Base-by-base conservation (phyloP, 2,797 vertebrate species). In the Melanotaenia pygmaea region DNA sequence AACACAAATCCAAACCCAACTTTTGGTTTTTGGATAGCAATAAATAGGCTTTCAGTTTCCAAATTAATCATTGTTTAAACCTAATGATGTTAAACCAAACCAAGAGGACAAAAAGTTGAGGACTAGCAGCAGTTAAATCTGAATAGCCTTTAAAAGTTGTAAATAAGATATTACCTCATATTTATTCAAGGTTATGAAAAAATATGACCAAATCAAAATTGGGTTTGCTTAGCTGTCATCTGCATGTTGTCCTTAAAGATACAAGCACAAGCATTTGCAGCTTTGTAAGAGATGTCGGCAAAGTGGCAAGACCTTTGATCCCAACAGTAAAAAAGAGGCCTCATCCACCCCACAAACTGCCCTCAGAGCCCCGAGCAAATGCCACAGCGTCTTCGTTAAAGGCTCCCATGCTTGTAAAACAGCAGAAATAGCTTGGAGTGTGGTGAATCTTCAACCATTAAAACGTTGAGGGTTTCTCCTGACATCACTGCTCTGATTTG, bases 391-490 rank as follows among this genome's bases (percentile, higher is more conserved):
- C 74, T 85, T 82, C 68, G 61, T 87, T 87, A 88, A 88, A 84
- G 84, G 69, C 70, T 64, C 69, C 70, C 60, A 35, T 14, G 86
- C 89, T 88, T 86, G 87, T 92, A 88, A 93, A 94, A 79, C 45
- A 16, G 64, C 89, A 70, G 77, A 91, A 94, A 93, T 88, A 92
- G 87, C 81, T 77, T 5, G 57, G 65, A 77, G 70, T 32, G 47
- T 53, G 61, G 67, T 77, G 82, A 92, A 91, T 91, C 84, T 91
- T 88, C 80, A 83, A 92, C 90, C 89, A 75, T 79, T 86, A 89
- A 80, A 77, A 81, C 24, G 35, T 45, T 50, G 24, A 50, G 37
- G 72, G 85, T 84, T 88, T 82, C 91, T 80, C 26, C 72, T 84
- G 79, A 81, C 79, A 75, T 86, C 67, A 79, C 72, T 20, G 32